Evolutionary conservation across 30 jellyfish, hydroid and myxozoan species (phyloP), one percentile per base, ranked within the genome.

Genomic region (Mastigias papua): DNA sequence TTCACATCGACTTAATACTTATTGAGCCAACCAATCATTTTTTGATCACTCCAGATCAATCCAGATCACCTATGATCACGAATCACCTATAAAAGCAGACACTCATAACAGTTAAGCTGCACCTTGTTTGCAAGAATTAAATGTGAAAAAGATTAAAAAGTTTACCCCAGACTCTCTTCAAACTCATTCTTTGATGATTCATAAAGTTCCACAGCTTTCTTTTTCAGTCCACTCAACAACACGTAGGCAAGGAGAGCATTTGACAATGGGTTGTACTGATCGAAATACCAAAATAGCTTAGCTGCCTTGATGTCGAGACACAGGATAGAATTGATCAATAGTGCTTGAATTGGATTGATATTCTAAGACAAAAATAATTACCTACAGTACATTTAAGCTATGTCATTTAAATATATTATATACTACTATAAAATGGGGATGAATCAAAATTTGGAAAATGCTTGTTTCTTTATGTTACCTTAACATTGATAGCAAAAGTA

Each of bases 321-420:
- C 16, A 82, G 20, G 0, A 54, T 32, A 6, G 67, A 25, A 61
- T 69, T 66, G 30, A 82, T 82, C 63, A 82, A 66, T 50, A 82
- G 37, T 19, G 84, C 84, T 27, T 82, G 91, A 8, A 69, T 70
- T 29, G 91, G 32, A 49, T 82, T 82, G 34, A 82, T 30, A 0
- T 17, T 30, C 91, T 82, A 42, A 9, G 25, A 42, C 13, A 15
- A 42, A 42, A 42, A 42, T 42, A 42, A 42, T 42, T 42, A 4
- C 13, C 13, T 42, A 42, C 13, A 15, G 13, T n/a, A n/a, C n/a
- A n/a, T n/a, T n/a, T n/a, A n/a, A n/a, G n/a, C n/a, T n/a, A n/a
- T n/a, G n/a, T n/a, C n/a, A n/a, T n/a, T n/a, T n/a, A n/a, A n/a
- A n/a, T n/a, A n/a, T n/a, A n/a, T n/a, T n/a, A n/a, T n/a, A n/a